phyloP scores from a whole-genome alignment of 2,113 vertebrate genomes.

The Mobula birostris region DNA sequence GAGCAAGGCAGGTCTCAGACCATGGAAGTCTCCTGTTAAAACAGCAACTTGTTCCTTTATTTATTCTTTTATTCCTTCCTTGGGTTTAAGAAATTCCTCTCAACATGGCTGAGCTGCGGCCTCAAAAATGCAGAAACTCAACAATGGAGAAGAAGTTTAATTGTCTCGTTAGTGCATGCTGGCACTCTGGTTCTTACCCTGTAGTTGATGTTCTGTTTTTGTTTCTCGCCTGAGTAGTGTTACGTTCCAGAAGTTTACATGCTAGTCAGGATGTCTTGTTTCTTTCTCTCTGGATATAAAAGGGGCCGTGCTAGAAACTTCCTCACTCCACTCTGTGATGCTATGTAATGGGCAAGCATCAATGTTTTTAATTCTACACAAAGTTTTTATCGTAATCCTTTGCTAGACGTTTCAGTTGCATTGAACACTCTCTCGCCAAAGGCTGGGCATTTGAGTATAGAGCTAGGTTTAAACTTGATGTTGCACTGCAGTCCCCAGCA shows the following conservation, averaged over 20 bases:
- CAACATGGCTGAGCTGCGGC: conserved; percentile 50
- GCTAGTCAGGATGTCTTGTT: neutral
- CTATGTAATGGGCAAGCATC: neutral
- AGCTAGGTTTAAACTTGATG: neutral
- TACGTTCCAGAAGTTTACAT: neutral
- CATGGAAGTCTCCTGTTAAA: conserved; percentile 93
- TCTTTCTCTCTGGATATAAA: neutral
- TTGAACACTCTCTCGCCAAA: neutral
- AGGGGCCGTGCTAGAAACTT: neutral
- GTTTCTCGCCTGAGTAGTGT: neutral
- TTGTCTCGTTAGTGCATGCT: conserved; percentile 56
- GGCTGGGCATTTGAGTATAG: neutral
- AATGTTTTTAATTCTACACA: neutral
- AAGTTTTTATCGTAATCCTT: neutral
- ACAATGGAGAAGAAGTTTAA: conserved; percentile 38
- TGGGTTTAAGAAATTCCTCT: conserved; percentile 48
- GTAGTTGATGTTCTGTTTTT: neutral
- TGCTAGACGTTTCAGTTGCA: neutral
- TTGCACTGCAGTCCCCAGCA: neutral
- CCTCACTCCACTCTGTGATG: neutral
- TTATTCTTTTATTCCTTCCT: conserved; percentile 28
- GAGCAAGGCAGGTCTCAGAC: conserved; percentile 72
- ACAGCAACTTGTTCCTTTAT: conserved; percentile 16
- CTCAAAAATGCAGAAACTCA: conserved; percentile 48
- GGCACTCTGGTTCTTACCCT: conserved; percentile 10